These are phyloP conservation scores for Coenonympha glycerion DNA, from an alignment of 2,888 invertebrate species.

Conservation along the genomic window DNA sequence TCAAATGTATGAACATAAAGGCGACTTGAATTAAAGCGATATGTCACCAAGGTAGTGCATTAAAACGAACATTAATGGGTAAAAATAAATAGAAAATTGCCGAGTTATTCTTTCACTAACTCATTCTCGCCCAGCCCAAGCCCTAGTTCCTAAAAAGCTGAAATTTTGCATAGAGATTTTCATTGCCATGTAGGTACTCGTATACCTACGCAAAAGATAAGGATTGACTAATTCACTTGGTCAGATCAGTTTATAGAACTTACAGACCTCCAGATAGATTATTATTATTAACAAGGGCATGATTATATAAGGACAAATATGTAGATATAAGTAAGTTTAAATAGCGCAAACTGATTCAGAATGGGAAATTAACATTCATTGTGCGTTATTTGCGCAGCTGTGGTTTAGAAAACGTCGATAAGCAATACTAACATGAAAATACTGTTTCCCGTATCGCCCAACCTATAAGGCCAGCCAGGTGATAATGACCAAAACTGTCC, in stretches of 20 bases:
- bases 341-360: not conserved
- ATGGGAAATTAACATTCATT: conserved; percentile 2
- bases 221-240: too few relatives aligned
- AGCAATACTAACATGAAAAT: conserved; percentile 1
- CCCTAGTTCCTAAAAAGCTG: too few relatives aligned
- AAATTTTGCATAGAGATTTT: too few relatives aligned
- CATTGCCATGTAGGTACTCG: too few relatives aligned
- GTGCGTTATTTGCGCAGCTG: conserved; percentile 18
- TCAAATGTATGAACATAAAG: not conserved
- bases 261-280: too few relatives aligned
- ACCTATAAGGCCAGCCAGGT: conserved; percentile 14
- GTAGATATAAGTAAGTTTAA: not conserved
- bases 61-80: not conserved
- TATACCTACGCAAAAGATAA: too few relatives aligned
- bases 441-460: conserved; percentile 5
- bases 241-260: too few relatives aligned
- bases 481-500: conserved; percentile 10
- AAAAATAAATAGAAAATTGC: not conserved
- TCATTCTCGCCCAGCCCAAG: too few relatives aligned
- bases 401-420: conserved; percentile 11
- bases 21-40: not conserved
- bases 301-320: not conserved
- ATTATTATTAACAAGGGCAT: too few relatives aligned
- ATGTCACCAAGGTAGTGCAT: not conserved
- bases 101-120: too few relatives aligned